A percentile compares a stretch with the other conserved stretches of the same genome.
phyloP scores from a whole-genome alignment of 2,113 vertebrate species.

The Nothocercus julius region DNA sequence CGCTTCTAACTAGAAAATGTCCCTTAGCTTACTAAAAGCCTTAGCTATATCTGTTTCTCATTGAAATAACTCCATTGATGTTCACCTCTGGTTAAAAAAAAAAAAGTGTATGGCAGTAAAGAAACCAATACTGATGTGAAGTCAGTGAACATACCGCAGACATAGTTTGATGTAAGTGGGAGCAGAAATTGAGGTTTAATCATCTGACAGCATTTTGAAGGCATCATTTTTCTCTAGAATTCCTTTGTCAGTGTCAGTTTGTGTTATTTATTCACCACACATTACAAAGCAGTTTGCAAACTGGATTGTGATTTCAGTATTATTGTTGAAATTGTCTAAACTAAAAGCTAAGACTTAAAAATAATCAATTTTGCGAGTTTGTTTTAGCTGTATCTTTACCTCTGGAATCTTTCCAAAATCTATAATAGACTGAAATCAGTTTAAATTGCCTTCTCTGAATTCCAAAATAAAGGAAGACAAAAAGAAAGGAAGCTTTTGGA shows the following conservation, averaged over 20 bases:
- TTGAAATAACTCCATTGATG: neutral
- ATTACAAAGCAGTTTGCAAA: constrained; percentile 32
- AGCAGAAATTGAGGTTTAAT: neutral
- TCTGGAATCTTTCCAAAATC: constrained; percentile 50
- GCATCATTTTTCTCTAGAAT: neutral
- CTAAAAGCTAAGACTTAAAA: constrained; percentile 33
- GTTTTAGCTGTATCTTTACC: constrained; percentile 5
- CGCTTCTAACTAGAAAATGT: neutral
- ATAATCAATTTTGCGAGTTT: neutral
- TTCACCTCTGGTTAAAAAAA: neutral
- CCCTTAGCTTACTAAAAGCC: neutral
- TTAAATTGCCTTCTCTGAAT: constrained; percentile 6
- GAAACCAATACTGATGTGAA: neutral
- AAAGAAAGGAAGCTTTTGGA: neutral
- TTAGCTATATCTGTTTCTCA: neutral
- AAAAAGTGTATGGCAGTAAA: neutral
- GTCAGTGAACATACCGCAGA: neutral
- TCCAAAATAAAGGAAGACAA: constrained; percentile 15
- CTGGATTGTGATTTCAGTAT: constrained; percentile 11
- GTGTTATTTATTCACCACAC: constrained; percentile 31
- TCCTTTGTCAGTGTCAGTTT: constrained; percentile 1
- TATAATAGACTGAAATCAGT: constrained; percentile 7
- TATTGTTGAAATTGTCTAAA: constrained; percentile 48
- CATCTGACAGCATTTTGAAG: constrained; percentile 14
- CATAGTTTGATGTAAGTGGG: neutral